Evolutionary conservation across 2,113 vertebrate species (phyloP).

Genomic region (Thinocorus orbignyianus): DNA sequence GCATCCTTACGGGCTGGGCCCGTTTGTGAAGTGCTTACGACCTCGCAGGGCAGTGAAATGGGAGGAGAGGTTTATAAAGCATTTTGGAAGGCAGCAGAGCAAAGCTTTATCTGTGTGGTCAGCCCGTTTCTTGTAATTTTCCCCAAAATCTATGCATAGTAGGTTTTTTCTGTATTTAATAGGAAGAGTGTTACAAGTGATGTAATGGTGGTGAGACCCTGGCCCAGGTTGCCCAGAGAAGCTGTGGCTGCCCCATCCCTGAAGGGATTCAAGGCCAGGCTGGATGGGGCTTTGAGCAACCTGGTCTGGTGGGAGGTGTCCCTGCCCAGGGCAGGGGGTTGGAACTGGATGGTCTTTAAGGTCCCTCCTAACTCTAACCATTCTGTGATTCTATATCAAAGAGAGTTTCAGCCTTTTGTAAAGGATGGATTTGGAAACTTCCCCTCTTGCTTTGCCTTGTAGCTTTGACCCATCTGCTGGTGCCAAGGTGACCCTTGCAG

Average conservation of each 20-base stretch:
- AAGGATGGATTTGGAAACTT: not conserved
- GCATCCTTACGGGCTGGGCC: not conserved
- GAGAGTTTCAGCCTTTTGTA: not conserved
- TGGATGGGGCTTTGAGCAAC: not conserved
- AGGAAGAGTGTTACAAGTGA: not conserved
- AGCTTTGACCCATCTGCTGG: not conserved
- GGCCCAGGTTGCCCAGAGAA: not conserved
- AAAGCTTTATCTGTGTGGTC: accelerated
- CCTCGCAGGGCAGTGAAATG: not conserved
- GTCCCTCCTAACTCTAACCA: not conserved
- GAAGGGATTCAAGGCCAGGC: not conserved
- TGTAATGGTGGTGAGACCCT: not conserved
- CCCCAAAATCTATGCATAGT: not conserved
- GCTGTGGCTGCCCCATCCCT: not conserved
- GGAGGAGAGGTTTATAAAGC: not conserved
- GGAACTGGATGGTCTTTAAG: not conserved
- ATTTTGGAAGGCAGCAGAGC: not conserved
- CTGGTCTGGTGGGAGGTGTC: not conserved
- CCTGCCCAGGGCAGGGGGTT: not conserved
- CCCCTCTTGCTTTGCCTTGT: not conserved
- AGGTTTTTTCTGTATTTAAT: not conserved
- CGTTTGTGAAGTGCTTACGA: accelerated
- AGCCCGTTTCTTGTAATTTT: not conserved
- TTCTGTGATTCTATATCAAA: not conserved
- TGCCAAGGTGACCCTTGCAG: not conserved